Base-by-base conservation (phyloP, 2,888 invertebrate species). In the Mimachlamys varia region DNA sequence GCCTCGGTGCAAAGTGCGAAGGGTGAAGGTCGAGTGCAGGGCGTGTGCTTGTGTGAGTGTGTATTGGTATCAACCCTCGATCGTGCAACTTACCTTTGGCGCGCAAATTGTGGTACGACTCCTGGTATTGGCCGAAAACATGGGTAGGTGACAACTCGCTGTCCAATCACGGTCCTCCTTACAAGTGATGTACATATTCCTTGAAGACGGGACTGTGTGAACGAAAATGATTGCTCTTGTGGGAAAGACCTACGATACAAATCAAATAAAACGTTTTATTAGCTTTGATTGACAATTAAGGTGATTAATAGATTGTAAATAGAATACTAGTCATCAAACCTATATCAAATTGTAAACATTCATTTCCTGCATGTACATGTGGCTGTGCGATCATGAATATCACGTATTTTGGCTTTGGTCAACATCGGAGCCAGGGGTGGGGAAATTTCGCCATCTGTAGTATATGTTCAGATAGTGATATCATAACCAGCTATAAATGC, bases 81-180 rank as follows among this genome's bases (percentile, higher is more conserved):
- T 33, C 33, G 33, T 76, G 76, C 76, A 33, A 76, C 91, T 76
- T 88, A 92, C 92, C 89, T 92, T 91, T 92, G 92, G 88, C 91
- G 92, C 53, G 92, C 92, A 22, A 90, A 89, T 53, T 91, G 90
- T 50, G 92, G 92, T 12, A 90, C 90, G 0, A 92, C 91, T 12
- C 92, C 92, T 90, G 89, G 88, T 19, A 92, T 89, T 33, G 92
- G 92, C 17, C 76, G 87, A 37, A 90, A 92, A 38, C 92, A 92
- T 89, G 92, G 92, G 33, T 90, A 92, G 2, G 90, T 89, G 10
- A 90, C 87, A 38, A 89, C 87, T 89, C 91, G 90, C 22, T 89
- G 89, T 55, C 90, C 88, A 37, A 92, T 33, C 4, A 91, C 87
- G 0, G 92, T 92, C 55, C 90, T 90, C 27, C 92, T 55, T 13